phyloP scores from a whole-genome alignment of 2,797 vertebrate species.

The Parambassis ranga region DNA sequence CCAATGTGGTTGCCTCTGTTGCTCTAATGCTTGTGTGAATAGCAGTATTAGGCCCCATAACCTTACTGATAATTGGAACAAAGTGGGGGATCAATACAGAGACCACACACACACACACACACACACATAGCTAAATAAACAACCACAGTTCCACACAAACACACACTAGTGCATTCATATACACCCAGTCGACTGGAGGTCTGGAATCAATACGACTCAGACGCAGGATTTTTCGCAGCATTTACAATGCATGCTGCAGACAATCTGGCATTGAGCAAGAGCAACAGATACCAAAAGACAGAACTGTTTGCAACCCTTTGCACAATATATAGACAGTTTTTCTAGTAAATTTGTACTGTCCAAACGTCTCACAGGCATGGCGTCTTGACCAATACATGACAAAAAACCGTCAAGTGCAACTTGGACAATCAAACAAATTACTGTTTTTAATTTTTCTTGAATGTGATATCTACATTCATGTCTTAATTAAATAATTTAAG shows the following conservation, averaged over 20 bases:
- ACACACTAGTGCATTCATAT: constrained; percentile 8
- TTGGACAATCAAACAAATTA: background rate
- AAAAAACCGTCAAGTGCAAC: background rate
- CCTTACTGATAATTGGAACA: constrained; percentile 80
- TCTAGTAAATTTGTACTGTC: background rate
- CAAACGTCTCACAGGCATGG: background rate
- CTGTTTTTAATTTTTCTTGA: too few species aligned
- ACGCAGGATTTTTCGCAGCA: constrained; percentile 60
- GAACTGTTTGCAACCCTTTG: constrained; percentile 8
- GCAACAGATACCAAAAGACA: constrained; percentile 5
- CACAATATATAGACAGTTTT: too few species aligned
- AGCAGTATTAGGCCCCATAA: constrained; percentile 65
- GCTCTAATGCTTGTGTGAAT: constrained; percentile 66
- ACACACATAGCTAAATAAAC: constrained; percentile 60
- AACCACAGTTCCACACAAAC: constrained; percentile 45
- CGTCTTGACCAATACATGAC: background rate
- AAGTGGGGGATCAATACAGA: constrained; percentile 75
- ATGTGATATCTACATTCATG: background rate
- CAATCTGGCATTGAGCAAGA: constrained; percentile 20
- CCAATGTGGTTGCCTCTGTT: constrained; percentile 33
- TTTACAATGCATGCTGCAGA: constrained; percentile 50
- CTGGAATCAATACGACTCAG: constrained; percentile 67
- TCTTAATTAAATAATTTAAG: too few species aligned
- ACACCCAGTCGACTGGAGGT: constrained; percentile 26
- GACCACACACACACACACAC: constrained; percentile 35